Conservation (phyloP, 92 coral and sea anemone genomes). For the Diadumene lineata region DNA sequence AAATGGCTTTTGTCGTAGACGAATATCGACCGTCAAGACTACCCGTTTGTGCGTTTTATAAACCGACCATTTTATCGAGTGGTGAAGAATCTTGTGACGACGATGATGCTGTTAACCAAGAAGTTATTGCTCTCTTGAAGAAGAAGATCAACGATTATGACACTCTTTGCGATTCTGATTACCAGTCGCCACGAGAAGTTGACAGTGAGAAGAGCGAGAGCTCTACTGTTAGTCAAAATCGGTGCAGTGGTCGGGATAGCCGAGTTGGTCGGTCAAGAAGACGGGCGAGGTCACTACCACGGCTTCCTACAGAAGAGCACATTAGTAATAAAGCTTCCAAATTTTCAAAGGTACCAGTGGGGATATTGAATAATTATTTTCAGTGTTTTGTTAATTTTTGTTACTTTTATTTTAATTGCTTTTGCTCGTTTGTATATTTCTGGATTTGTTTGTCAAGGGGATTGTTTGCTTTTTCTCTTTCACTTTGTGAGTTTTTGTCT, state of each 20-base stretch:
- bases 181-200: not conserved
- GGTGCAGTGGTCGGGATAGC: not conserved
- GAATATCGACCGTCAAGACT: not conserved
- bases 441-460: too few species aligned
- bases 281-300: not conserved
- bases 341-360: not conserved
- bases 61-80: not conserved
- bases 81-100: conserved; percentile 6
- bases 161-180: not conserved
- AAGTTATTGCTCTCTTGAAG: not conserved
- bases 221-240: not conserved
- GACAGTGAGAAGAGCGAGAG: not conserved
- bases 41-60: not conserved
- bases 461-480: too few species aligned
- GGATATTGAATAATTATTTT: too few species aligned
- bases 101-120: not conserved
- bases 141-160: not conserved
- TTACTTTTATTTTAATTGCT: too few species aligned
- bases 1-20: not conserved
- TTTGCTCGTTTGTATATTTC: too few species aligned
- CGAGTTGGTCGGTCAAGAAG: not conserved
- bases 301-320: not conserved
- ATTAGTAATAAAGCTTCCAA: not conserved
- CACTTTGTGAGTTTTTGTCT: too few species aligned
- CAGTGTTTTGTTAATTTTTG: too few species aligned